Percentiles rank a stretch among this genome's conserved stretches.
phyloP scores from a whole-genome alignment of 2,888 invertebrate genomes.

The Parascotia fuliginaria region DNA sequence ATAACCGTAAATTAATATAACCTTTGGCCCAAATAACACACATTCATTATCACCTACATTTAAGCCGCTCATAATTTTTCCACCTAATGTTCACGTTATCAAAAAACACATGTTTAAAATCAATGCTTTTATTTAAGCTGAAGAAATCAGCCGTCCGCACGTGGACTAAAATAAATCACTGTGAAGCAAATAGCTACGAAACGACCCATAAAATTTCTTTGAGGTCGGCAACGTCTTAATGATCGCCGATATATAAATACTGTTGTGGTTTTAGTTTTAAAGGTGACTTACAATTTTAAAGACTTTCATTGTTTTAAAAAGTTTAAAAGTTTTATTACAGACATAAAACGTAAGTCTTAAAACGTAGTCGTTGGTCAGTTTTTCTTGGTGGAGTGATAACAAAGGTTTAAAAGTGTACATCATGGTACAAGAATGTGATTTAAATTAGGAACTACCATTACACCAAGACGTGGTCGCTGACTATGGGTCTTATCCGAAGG shows the following conservation, averaged over 20 bases:
- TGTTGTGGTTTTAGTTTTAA: constrained; percentile 26
- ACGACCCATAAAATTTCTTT: constrained; percentile 69
- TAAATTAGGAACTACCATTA: too few species aligned
- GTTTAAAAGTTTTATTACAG: not conserved
- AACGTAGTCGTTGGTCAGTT: too few species aligned
- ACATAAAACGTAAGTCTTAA: too few species aligned
- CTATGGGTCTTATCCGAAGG: too few species aligned
- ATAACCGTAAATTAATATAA: too few species aligned
- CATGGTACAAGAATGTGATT: too few species aligned
- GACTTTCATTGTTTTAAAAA: constrained; percentile 6
- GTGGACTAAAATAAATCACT: constrained; percentile 62
- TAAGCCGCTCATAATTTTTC: not conserved
- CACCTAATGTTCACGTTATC: not conserved
- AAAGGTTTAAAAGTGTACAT: too few species aligned
- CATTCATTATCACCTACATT: not conserved
- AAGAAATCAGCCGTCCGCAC: constrained; percentile 12
- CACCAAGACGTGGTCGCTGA: too few species aligned
- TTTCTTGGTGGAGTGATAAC: not conserved
- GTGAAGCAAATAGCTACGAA: constrained; percentile 53
- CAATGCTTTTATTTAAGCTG: constrained; percentile 24
- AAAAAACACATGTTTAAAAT: constrained; percentile 21
- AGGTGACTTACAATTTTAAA: constrained; percentile 5
- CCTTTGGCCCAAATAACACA: too few species aligned
- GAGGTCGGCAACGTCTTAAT: constrained; percentile 64
- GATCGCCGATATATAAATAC: constrained; percentile 49